Evolutionary conservation across 2,113 vertebrate genomes (phyloP).

Genomic region (Nyctibius bracteatus): DNA sequence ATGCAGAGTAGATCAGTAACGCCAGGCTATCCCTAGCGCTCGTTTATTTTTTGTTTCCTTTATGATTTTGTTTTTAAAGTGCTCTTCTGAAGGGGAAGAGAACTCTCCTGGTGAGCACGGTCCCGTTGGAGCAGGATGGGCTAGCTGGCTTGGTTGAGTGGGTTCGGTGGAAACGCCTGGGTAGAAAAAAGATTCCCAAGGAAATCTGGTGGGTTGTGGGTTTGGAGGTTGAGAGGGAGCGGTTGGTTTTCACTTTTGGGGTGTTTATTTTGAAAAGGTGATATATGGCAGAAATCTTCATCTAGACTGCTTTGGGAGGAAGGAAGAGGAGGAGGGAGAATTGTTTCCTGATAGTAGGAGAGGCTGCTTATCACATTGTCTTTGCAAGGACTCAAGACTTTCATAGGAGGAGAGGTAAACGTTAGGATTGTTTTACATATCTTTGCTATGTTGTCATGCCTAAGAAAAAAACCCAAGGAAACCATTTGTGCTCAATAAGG

Average conservation of each 20-base stretch:
- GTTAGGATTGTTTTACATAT: not conserved
- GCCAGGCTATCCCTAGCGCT: not conserved
- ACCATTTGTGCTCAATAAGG: not conserved
- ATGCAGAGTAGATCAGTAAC: accelerated
- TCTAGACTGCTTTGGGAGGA: not conserved
- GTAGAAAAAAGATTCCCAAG: not conserved
- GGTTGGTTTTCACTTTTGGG: not conserved
- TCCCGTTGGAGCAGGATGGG: not conserved
- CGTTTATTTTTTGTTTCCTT: accelerated
- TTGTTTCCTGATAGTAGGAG: not conserved
- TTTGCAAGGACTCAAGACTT: not conserved
- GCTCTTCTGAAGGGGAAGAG: too few relatives aligned
- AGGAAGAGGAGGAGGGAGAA: constrained; percentile 11
- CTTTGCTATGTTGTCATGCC: not conserved
- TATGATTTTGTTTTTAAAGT: accelerated
- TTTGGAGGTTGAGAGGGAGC: not conserved
- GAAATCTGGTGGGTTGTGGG: not conserved
- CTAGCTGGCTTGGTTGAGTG: accelerated
- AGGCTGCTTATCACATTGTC: not conserved
- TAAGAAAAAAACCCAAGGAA: not conserved
- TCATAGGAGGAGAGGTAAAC: not conserved
- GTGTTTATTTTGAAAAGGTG: not conserved
- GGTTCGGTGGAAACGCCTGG: not conserved
- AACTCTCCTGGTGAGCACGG: accelerated
- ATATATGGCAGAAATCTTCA: not conserved